Percentiles rank a stretch among this genome's conserved stretches.
phyloP scores from a whole-genome alignment of 2,888 invertebrate genomes.

The Acleris holmiana region DNA sequence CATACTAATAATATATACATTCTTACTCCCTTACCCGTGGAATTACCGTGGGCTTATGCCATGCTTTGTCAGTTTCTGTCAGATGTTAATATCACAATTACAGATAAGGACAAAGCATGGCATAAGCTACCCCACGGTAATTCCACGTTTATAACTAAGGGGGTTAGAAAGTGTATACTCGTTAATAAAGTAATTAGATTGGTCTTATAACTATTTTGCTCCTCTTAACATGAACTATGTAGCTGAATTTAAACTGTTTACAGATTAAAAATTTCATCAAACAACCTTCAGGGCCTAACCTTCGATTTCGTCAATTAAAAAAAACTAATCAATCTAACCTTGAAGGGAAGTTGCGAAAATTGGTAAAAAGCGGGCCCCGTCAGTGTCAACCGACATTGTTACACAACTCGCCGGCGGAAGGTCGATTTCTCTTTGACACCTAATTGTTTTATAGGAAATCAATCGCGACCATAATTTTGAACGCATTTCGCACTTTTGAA shows the following conservation, averaged over 20 bases:
- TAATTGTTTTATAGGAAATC: conserved; percentile 45
- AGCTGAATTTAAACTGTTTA: not conserved
- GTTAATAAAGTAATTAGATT: too few species aligned
- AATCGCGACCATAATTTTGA: conserved; percentile 23
- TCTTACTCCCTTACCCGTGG: too few species aligned
- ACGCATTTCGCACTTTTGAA: conserved; percentile 9
- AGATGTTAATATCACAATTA: too few species aligned
- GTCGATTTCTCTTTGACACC: conserved; percentile 68
- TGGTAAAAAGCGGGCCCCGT: conserved; percentile 60
- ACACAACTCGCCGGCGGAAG: conserved; percentile 51
- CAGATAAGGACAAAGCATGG: too few species aligned
- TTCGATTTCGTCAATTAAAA: conserved; percentile 46
- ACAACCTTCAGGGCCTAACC: conserved; percentile 36
- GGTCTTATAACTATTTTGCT: too few species aligned
- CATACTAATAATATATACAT: too few species aligned
- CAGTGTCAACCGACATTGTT: conserved; percentile 39
- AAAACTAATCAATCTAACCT: conserved; percentile 64
- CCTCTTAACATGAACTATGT: too few species aligned
- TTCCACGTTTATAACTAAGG: too few species aligned
- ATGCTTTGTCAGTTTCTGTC: too few species aligned
- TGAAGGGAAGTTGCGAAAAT: conserved; percentile 71
- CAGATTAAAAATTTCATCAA: conserved; percentile 33
- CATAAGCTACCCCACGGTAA: too few species aligned
- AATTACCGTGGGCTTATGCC: too few species aligned
- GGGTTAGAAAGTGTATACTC: too few species aligned